phyloP scores from a whole-genome alignment of 2,797 vertebrate genomes.

The Tragelaphus oryx region DNA sequence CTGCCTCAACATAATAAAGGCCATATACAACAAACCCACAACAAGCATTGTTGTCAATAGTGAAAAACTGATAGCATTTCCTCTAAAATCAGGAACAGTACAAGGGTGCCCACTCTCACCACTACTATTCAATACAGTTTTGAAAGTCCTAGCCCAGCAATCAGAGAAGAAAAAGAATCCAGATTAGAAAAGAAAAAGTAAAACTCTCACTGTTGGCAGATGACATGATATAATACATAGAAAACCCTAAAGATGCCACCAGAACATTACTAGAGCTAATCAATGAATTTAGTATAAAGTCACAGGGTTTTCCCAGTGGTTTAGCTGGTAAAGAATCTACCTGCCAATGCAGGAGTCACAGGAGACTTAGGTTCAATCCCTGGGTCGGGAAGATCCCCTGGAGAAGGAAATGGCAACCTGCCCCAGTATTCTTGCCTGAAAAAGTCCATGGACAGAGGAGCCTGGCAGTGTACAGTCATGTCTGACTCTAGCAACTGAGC shows the following conservation, averaged over 20 bases:
- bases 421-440: background rate
- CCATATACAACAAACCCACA: background rate
- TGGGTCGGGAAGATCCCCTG: background rate
- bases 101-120: background rate
- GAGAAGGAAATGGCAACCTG: background rate
- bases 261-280: background rate
- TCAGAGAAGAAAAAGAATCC: background rate
- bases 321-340: background rate
- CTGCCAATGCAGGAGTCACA: background rate
- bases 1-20: background rate
- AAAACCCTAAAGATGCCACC: background rate
- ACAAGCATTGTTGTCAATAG: background rate
- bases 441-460: background rate
- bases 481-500: background rate
- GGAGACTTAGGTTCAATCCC: background rate
- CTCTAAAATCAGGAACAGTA: background rate
- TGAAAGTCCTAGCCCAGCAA: background rate
- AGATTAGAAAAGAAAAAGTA: background rate
- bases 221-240: background rate
- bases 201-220: background rate
- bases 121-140: background rate
- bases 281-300: background rate
- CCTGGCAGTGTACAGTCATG: background rate
- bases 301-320: background rate
- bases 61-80: background rate